Evolutionary conservation across 2,797 vertebrate genomes (phyloP), one percentile per base, ranked within the genome.

Genomic region (Epinephelus coioides): DNA sequence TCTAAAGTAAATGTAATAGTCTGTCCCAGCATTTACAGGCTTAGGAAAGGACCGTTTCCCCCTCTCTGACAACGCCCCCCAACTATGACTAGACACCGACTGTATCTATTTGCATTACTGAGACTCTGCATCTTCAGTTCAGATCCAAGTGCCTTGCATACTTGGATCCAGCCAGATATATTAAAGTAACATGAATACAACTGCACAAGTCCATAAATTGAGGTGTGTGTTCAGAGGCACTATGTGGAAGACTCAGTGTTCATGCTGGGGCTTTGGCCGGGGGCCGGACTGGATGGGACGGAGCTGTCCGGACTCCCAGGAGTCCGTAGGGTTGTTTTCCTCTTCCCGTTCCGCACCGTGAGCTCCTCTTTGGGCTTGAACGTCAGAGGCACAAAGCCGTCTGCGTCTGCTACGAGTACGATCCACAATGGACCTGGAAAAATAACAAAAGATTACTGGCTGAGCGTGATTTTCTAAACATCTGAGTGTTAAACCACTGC

Each of bases 301-400:
- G 91, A 91, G 56, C 10, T 86, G 0, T 94, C 93, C 0, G 90
- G 85, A 55, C 84, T 86, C 23, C 85, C 82, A 1, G 68, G 87
- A n/a, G 89, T 76, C 69, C 88, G 85, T 13, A 94, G 57, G 44
- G 47, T 73, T 1, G 69, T 67, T 89, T 94, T 95, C 73, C 92
- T 86, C 70, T 93, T 96, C 59, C 96, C 97, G 4, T 97, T 97
- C 40, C 98, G 92, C 30, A 99, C 79, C 0, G 94, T 94, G 1
- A 99, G 90, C 69, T 97, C 97, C 73, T 98, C 96, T 56, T 90
- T 79, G 77, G 96, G 69, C 47, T 94, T 94, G 83, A 99, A 99
- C 0, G 62, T 96, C 63, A 99, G 79, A 0, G 98, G 98, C 66
- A 99, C 92, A 59, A 99, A 99, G 73, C 97, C 98, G 10, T 98